Evolutionary conservation across 2,797 vertebrate species (phyloP), one percentile per base, ranked within the genome.

Genomic region (Octomys mimax): DNA sequence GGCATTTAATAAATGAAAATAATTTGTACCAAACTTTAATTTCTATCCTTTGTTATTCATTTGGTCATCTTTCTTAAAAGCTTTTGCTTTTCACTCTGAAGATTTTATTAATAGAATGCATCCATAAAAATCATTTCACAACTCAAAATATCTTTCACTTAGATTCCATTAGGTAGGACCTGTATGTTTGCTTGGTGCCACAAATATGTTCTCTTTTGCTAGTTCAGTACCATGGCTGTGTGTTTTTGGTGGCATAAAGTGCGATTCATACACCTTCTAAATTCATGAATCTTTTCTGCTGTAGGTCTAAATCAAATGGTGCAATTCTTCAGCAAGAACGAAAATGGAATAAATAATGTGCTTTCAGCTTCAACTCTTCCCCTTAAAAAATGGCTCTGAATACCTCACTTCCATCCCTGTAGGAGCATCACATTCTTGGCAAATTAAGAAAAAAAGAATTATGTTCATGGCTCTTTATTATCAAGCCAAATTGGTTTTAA

Each of bases 401-500:
- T 91, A 85, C 79, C 97, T 97, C 80, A 39, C 97, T 98, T 96
- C 97, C 95, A 97, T 97, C 96, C 95, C 73, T 66, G 89, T 62
- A 94, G 93, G 96, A 95, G 68, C 57, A 80, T 97, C 98, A 98
- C 77, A 94, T 97, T 98, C 94, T 85, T 97, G 97, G 97, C 97
- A 97, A 96, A 89, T 97, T 94, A 91, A 96, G 97, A 92, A 97
- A 98, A 75, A 98, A 87, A 92, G 95, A 98, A 97, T 98, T 98
- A 98, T 95, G 95, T 97, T 97, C 89, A 42, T 92, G 93, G 92
- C 90, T 93, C 94, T 96, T 97, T 97, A 97, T 98, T 97, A 98
- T 96, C 95, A 89, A 94, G 94, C 92, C 97, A 98, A 98, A 98
- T 98, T 97, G 97, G 96, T 98, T 98, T 98, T 97, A 98, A 98